Evolutionary conservation across 35 echinoderm and acorn worm species (phyloP).

Genomic region (Heliocidaris tuberculata): DNA sequence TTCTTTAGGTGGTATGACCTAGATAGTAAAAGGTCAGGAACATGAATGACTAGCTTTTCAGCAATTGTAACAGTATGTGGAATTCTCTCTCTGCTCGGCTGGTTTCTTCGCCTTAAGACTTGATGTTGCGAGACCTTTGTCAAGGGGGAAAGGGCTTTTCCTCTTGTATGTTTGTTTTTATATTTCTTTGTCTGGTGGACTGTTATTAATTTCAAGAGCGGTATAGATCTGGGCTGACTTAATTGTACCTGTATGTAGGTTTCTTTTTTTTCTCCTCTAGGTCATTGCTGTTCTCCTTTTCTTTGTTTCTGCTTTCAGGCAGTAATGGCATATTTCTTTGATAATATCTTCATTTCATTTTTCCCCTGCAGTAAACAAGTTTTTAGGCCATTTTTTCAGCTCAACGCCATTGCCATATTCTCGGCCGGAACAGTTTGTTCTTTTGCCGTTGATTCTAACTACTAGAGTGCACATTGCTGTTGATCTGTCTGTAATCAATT

Average conservation of each 20-base stretch:
- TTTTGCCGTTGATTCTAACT: no score
- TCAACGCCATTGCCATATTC: no score
- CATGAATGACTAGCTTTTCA: background rate
- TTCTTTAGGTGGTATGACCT: conserved; percentile 1
- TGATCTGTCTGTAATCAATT: no score
- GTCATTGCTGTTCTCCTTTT: background rate
- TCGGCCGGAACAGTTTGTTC: no score
- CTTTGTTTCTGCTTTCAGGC: background rate
- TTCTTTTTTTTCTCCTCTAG: background rate
- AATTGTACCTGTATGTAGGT: background rate
- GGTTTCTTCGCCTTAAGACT: background rate
- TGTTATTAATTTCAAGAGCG: background rate
- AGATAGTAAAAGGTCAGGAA: background rate
- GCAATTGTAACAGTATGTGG: background rate
- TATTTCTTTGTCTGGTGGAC: background rate
- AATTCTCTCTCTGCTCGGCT: background rate
- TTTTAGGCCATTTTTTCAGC: no score
- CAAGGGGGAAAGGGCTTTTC: background rate
- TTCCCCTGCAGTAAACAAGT: no score
- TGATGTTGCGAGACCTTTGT: background rate
- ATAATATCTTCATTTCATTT: background rate
- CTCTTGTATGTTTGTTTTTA: background rate
- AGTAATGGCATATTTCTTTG: background rate
- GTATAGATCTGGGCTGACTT: background rate
- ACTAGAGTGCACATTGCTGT: no score